A percentile compares a stretch with the other conserved stretches of the same genome.
These are phyloP conservation scores for Terrapene triunguis DNA, from an alignment of 2,113 vertebrate genomes.

Conservation along the genomic window DNA sequence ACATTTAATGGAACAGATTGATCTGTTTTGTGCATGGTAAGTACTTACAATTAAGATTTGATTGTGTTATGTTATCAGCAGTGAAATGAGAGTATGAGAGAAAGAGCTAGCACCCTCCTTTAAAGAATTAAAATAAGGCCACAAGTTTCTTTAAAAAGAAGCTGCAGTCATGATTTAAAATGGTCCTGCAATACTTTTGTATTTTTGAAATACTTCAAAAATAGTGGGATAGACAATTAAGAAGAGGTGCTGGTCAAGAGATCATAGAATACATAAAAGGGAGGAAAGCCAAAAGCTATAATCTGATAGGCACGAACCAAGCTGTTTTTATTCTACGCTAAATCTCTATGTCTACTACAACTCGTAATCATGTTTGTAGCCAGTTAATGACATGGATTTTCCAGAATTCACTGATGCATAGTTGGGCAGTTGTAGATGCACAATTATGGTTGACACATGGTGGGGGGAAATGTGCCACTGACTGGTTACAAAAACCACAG, in stretches of 20 bases:
- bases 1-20: constrained; percentile 77
- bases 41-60: constrained; percentile 74
- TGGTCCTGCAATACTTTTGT: fast-evolving
- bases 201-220: background rate
- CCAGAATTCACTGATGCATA: background rate
- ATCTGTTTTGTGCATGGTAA: constrained; percentile 77
- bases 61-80: constrained; percentile 71
- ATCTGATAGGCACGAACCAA: constrained; percentile 7
- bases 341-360: background rate
- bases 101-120: background rate
- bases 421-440: background rate
- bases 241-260: background rate
- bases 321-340: background rate
- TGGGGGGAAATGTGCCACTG: fast-evolving
- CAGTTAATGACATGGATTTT: background rate
- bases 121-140: background rate
- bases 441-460: background rate
- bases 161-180: background rate
- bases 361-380: constrained; percentile 11
- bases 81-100: constrained; percentile 36
- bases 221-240: background rate
- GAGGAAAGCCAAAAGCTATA: background rate
- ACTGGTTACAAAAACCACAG: background rate
- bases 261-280: background rate
- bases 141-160: background rate